Evolutionary conservation across 2,888 invertebrate species (phyloP).

Genomic region (Apamea sordens): DNA sequence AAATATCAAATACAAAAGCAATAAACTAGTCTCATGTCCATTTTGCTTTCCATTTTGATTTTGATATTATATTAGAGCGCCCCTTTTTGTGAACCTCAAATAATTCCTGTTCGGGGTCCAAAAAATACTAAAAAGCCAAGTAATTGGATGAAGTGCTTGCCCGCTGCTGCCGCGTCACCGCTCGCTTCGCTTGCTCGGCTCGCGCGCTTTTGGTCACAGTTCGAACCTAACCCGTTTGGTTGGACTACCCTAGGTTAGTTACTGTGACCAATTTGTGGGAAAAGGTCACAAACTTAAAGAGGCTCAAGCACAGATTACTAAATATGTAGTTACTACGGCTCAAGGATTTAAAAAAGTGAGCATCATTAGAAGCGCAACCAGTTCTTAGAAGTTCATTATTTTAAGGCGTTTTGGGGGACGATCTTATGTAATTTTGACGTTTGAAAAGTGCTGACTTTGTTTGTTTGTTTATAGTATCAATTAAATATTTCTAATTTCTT

Average conservation of each 20-base stretch:
- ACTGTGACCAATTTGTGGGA: too few species aligned
- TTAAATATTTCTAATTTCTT: not conserved
- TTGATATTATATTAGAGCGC: not conserved
- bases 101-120: not conserved
- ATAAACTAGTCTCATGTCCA: too few species aligned
- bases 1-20: too few species aligned
- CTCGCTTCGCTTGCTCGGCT: not conserved
- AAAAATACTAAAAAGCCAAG: not conserved
- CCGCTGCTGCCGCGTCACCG: too few species aligned
- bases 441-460: too few species aligned
- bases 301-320: not conserved
- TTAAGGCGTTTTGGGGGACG: too few species aligned
- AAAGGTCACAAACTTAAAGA: not conserved
- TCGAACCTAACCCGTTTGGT: not conserved
- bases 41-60: not conserved
- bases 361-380: too few species aligned
- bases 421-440: too few species aligned
- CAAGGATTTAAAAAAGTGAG: not conserved
- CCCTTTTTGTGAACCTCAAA: not conserved
- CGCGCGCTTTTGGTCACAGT: not conserved
- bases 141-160: not conserved
- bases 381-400: not conserved
- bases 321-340: too few species aligned
- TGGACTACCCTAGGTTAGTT: not conserved
- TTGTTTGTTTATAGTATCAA: not conserved